A percentile compares a stretch with the other conserved stretches of the same genome.
Conservation (phyloP, 2,113 vertebrate species). For the Mustela nigripes region DNA sequence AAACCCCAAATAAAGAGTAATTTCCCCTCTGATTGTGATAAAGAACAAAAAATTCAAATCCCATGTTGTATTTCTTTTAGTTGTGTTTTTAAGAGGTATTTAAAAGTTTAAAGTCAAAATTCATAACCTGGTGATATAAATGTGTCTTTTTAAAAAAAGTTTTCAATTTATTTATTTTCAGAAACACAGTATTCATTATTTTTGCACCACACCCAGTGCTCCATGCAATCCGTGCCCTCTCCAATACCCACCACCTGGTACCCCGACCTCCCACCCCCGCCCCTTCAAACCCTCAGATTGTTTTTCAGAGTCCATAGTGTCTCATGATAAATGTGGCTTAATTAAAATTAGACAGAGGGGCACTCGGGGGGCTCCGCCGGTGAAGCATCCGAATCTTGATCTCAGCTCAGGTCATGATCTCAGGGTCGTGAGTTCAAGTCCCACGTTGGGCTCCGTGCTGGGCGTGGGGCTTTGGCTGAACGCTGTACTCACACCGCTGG, state of each 20-base stretch:
- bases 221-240: too few species aligned
- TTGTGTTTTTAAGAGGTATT: not conserved
- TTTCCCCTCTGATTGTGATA: not conserved
- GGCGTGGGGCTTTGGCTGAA: not conserved
- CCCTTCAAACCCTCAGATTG: too few species aligned
- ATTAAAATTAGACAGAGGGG: not conserved
- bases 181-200: too few species aligned
- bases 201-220: too few species aligned
- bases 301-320: too few species aligned
- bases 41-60: not conserved
- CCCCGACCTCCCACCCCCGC: too few species aligned
- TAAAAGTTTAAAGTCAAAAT: conserved; percentile 3
- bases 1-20: not conserved
- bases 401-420: not conserved
- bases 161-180: too few species aligned
- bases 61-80: not conserved
- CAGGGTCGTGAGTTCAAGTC: not conserved
- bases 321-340: not conserved
- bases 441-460: not conserved
- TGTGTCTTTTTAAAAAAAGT: not conserved
- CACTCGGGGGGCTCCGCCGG: rapidly evolving
- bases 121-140: not conserved
- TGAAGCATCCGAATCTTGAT: not conserved
- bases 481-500: rapidly evolving
- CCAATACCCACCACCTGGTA: too few species aligned